Conservation (phyloP, 2,797 vertebrate species). For the Serranus cabrilla region DNA sequence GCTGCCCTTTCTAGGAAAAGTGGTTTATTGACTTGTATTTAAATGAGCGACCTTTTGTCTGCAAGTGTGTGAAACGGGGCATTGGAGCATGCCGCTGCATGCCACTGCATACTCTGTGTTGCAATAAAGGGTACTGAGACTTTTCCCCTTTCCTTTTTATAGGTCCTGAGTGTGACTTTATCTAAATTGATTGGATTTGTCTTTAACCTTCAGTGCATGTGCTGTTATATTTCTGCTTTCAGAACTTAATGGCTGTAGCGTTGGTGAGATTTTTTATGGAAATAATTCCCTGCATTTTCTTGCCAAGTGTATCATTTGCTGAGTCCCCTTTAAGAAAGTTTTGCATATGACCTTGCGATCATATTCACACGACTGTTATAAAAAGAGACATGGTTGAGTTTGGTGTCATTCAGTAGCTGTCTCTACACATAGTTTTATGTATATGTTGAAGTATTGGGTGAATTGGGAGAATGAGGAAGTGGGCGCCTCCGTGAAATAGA, state of each 20-base stretch:
- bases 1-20: constrained; percentile 78
- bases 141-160: background rate
- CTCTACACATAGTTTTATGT: too few relatives aligned
- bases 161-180: constrained; percentile 24
- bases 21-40: constrained; percentile 83
- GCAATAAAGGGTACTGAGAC: constrained; percentile 2
- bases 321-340: constrained; percentile 10
- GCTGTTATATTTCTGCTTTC: constrained; percentile 23
- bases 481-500: too few relatives aligned
- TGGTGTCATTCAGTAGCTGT: background rate
- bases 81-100: constrained; percentile 36
- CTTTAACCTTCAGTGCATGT: constrained; percentile 47
- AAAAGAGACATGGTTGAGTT: background rate
- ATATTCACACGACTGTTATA: constrained; percentile 9
- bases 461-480: too few relatives aligned
- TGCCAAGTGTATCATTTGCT: constrained; percentile 45
- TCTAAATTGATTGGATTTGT: constrained; percentile 55
- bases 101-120: constrained; percentile 17
- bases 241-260: constrained; percentile 15
- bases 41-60: constrained; percentile 85
- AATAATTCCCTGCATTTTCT: constrained; percentile 27
- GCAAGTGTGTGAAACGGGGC: constrained; percentile 53
- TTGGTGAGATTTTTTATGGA: background rate
- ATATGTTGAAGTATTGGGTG: too few relatives aligned
- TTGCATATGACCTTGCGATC: background rate